Base-by-base conservation (phyloP, 2,113 vertebrate genomes). In the Tamias sibiricus region DNA sequence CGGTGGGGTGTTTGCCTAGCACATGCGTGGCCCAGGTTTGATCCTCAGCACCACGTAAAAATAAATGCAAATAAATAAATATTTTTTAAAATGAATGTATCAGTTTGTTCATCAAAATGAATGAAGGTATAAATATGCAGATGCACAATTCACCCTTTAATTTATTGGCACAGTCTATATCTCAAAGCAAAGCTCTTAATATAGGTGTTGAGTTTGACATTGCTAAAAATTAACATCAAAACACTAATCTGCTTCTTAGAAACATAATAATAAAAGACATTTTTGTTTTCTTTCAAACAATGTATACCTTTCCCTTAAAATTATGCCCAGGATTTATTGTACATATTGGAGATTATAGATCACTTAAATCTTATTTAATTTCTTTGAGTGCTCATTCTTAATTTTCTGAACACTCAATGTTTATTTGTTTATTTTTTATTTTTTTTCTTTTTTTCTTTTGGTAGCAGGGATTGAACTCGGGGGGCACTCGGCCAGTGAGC, bases 281-380 rank as follows among this genome's bases (percentile, higher is more conserved):
- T 87, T 97, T 95, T 17, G 22, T 94, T 96, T 96, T 95, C 62
- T 94, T 94, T 88, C 2, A 83, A 75, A 44, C 30, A 96, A 7
- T 84, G 2, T 69, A 47, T 44, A 19, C 16, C 17, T 97, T 75
- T 91, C 57, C 47, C 76, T 95, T 95, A 54, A 91, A 97, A 64
- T 94, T 95, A 77, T 94, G 24, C 24, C 47, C 68, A 28, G 42
- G 10, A 79, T 96, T 96, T 94, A 74, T 92, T 95, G 35, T 80
- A 88, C 17, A 42, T 95, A 9, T 89, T 96, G 2, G 80, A 95
- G 16, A 95, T 96, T 59, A 69, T 76, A 93, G 24, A 74, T 4
- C 4, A 86, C 87, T 79, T 94, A 92, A 96, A 71, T 91, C 81
- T 71, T 77, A 76, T 8, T 92, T 77, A 89, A 71, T 85, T 93